Evolutionary conservation across 1,140 invertebrate species (phyloP), one percentile per base, ranked within the genome.

Genomic region (Drosophila ironensis): DNA sequence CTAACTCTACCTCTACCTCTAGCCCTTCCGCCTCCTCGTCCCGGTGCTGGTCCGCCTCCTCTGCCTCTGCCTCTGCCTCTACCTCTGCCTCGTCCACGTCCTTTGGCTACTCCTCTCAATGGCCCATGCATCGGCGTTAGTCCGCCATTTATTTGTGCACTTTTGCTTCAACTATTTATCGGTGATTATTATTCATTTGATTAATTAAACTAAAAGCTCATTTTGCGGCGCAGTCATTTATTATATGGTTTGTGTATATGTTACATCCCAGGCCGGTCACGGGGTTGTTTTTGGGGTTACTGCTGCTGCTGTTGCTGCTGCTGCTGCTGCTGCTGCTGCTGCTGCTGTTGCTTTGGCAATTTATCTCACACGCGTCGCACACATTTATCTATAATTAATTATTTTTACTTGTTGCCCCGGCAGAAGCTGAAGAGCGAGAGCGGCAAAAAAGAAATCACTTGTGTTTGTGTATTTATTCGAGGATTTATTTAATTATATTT

Each of bases 201-300:
- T 86, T 86, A 86, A 86, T 86, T 86, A 86, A 87, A 86, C 80
- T 86, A 86, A 86, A 86, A 86, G 80, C 80, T 86, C 80, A 86
- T 86, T 84, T 84, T 78, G 47, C 67, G 72, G 70, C 66, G 46
- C 68, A 81, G 82, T 82, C 71, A 80, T 87, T 87, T 87, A 76
- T 87, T 37, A 37, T 17, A 14, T 22, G 20, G 20, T 22, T 22
- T 22, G 20, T 2, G 20, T 22, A 14, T 37, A 17, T 37, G 33
- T 37, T 73, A 84, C 72, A 69, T 22, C 56, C 30, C 30, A n/a
- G 52, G 30, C 56, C 14, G 56, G 51, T 28, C 30, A 33, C 14
- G 11, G 11, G 4, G 27, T 28, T 28, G 27, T n/a, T 28, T 28
- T 28, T n/a, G 27, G 8, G 2, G 9, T 28, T 27, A 3, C 9